phyloP scores from a whole-genome alignment of 1,140 invertebrate species.

The Melipona quadrifasciata region DNA sequence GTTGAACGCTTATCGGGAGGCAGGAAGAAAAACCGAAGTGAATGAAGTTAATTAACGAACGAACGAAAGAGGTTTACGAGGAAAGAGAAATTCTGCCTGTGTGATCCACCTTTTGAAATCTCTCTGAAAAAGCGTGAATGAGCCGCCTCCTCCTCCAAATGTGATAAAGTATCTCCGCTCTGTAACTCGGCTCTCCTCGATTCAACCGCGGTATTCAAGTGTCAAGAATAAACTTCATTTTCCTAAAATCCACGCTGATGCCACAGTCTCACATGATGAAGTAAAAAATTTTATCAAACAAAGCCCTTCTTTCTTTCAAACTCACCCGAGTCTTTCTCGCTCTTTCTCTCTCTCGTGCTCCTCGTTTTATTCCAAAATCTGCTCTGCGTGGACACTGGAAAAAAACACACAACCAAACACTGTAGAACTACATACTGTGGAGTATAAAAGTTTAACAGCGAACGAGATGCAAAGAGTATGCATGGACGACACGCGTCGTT shows the following conservation, averaged over 20 bases:
- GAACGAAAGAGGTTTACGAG: background rate
- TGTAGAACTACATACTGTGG: background rate
- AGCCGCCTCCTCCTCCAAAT: constrained; percentile 15
- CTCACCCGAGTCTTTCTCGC: background rate
- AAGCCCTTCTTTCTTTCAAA: too few relatives aligned
- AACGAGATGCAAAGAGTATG: background rate
- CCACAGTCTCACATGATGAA: background rate
- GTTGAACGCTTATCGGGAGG: background rate
- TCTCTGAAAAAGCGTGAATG: background rate
- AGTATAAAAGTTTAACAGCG: background rate
- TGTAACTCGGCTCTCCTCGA: constrained; percentile 4
- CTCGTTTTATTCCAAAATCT: background rate
- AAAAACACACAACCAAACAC: background rate
- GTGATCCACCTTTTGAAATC: constrained; percentile 1
- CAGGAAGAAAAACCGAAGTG: background rate
- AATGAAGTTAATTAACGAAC: constrained; percentile 3
- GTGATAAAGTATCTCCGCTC: constrained; percentile 19
- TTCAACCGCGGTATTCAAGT: constrained; percentile 12
- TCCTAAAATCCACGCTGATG: background rate
- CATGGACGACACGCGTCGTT: background rate
- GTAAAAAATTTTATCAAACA: background rate
- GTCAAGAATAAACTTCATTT: constrained; percentile 27
- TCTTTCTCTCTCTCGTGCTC: background rate
- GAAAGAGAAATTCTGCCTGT: background rate
- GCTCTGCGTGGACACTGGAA: too few relatives aligned